These are phyloP conservation scores for Poeciliopsis prolifica DNA, from an alignment of 2,113 vertebrate species.

Conservation along the genomic window DNA sequence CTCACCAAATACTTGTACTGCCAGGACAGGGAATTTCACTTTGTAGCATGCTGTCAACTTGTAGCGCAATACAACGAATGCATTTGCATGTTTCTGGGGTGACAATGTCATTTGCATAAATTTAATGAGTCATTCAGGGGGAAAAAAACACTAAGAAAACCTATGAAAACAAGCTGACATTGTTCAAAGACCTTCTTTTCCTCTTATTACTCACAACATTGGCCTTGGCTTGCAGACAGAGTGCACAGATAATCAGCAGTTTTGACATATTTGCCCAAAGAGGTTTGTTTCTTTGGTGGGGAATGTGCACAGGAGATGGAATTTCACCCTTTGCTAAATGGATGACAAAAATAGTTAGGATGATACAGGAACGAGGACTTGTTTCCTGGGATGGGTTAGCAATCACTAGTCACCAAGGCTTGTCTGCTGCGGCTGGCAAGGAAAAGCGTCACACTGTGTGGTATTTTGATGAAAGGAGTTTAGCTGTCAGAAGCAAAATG, in stretches of 20 bases:
- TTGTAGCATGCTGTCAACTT: constrained; percentile 36
- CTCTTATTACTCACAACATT: constrained; percentile 64
- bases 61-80: constrained; percentile 49
- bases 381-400: constrained; percentile 45
- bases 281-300: constrained; percentile 53
- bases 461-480: constrained; percentile 70
- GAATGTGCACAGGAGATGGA: constrained; percentile 64
- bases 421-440: constrained; percentile 24
- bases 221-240: constrained; percentile 65
- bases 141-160: constrained; percentile 37
- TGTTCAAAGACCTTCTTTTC: constrained; percentile 58
- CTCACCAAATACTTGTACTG: background rate
- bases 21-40: constrained; percentile 32
- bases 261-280: constrained; percentile 64
- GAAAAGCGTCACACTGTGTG: constrained; percentile 25
- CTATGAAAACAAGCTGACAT: constrained; percentile 71
- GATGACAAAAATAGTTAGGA: constrained; percentile 68
- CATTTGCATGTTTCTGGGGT: constrained; percentile 70
- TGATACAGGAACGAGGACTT: constrained; percentile 39
- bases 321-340: constrained; percentile 67
- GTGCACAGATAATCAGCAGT: constrained; percentile 68
- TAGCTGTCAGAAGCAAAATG: constrained; percentile 66
- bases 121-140: constrained; percentile 69
- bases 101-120: constrained; percentile 73
- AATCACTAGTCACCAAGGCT: constrained; percentile 31